A percentile compares a stretch with the other conserved stretches of the same genome.
phyloP scores from a whole-genome alignment of 2,113 vertebrate genomes.

The Scytalopus superciliaris region DNA sequence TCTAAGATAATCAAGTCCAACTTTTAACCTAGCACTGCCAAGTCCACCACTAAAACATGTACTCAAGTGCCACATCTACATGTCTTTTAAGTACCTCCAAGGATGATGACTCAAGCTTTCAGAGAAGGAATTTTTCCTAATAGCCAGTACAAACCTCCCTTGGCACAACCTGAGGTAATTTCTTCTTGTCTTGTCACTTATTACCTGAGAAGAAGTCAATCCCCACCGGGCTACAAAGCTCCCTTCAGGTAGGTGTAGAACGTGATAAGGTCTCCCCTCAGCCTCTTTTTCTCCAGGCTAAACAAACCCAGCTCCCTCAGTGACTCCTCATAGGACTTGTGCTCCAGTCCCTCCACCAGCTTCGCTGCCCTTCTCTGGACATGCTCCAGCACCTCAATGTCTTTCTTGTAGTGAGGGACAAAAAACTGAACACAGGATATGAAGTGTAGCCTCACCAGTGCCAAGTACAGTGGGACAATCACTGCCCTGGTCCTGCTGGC shows the following conservation, averaged over 20 bases:
- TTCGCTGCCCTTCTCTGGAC: background rate
- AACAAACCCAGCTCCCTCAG: background rate
- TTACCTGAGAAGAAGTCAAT: background rate
- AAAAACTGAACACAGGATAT: background rate
- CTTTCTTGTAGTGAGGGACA: background rate
- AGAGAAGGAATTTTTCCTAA: background rate
- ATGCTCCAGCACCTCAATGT: background rate
- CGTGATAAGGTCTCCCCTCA: rapidly evolving
- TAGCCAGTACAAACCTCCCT: background rate
- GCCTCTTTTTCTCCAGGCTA: background rate
- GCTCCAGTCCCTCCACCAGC: background rate
- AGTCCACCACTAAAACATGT: background rate
- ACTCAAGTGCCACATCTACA: background rate
- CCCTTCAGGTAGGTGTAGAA: background rate
- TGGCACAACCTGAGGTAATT: background rate
- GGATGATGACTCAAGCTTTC: background rate
- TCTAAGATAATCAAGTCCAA: background rate
- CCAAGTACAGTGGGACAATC: background rate
- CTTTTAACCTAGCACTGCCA: background rate
- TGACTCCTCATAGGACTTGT: background rate
- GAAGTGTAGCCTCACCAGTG: background rate
- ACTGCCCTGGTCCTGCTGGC: background rate
- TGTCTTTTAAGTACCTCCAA: background rate
- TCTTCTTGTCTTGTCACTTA: background rate
- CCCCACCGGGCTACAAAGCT: background rate